Evolutionary conservation across 2,888 invertebrate species (phyloP), one percentile per base, ranked within the genome.

Genomic region (Luperina testacea): DNA sequence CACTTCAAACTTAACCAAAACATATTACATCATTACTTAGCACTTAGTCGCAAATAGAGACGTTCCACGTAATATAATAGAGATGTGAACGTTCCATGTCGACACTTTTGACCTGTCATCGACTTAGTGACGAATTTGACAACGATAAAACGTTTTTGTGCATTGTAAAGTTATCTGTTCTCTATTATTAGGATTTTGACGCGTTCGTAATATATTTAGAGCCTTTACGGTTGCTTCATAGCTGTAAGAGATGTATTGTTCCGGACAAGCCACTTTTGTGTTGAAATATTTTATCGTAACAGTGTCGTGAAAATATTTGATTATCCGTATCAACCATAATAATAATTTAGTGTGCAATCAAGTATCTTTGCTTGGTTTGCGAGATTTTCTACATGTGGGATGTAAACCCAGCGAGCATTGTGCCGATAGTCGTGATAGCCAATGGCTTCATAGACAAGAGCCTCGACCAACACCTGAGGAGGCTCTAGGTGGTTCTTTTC

Each of bases 31-130:
- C 91, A 93, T 88, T 88, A 87, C 89, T 94, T 93, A 93, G 88
- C 94, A 93, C 89, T 84, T 81, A 84, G 78, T 89, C 81, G 92
- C 90, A 89, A 94, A 94, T 93, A 92, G 88, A 93, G 88, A 91
- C 89, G 88, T 92, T 57, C 67, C 69, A 42, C 63, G 42, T 64
- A 63, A 72, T 20, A 67, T 79, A 93, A 94, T 92, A 91, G 92
- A 93, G 90, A 91, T 91, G 90, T 91, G 79, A 91, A 90, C 86
- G 88, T 88, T 85, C 27, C 75, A 87, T 92, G 90, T 91, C 90
- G 91, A 90, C 89, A 92, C 82, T 68, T 77, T 80, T 78, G 86
- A 88, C 51, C 86, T 84, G 83, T 86, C 84, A 86, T 87, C 75
- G 72, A 86, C 53, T 38, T 45, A 53, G 91, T 90, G 91, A 90